Percentiles rank a stretch among this genome's conserved stretches.
Evolutionary conservation across 2,888 invertebrate genomes (phyloP).

Genomic region (Lasioglossum vierecki): DNA sequence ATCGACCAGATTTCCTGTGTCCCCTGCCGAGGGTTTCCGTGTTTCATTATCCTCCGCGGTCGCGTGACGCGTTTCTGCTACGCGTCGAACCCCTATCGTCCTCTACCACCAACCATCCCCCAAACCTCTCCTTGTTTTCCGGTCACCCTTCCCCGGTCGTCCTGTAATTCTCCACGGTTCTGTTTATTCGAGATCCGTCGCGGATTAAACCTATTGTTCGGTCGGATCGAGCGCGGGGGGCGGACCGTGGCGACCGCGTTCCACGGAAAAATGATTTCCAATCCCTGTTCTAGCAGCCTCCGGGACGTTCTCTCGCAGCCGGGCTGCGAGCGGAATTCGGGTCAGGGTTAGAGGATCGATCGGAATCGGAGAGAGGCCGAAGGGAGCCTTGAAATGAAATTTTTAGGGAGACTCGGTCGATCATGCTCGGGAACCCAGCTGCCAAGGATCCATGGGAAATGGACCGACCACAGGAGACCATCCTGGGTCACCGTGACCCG

Average conservation of each 20-base stretch:
- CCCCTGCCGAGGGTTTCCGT: slow-evolving; percentile 4
- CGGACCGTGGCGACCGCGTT: neutral
- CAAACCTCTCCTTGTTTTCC: neutral
- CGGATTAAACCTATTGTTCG: slow-evolving; percentile 61
- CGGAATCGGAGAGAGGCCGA: slow-evolving; percentile 1
- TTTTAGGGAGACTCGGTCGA: slow-evolving; percentile 8
- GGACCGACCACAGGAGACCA: slow-evolving; percentile 5
- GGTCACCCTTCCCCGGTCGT: neutral
- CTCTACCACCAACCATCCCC: neutral
- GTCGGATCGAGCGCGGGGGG: slow-evolving; percentile 19
- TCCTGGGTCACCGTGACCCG: slow-evolving; percentile 1
- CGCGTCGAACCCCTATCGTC: slow-evolving; percentile 27
- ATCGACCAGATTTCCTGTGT: slow-evolving; percentile 28
- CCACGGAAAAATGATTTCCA: slow-evolving; percentile 16
- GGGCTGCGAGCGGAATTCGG: slow-evolving; percentile 1
- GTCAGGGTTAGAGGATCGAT: slow-evolving; percentile 8
- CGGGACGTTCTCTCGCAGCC: neutral
- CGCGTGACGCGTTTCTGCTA: slow-evolving; percentile 32
- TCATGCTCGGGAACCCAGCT: neutral
- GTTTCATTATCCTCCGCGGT: slow-evolving; percentile 50
- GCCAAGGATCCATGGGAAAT: neutral
- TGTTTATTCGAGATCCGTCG: slow-evolving; percentile 56
- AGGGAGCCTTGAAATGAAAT: neutral
- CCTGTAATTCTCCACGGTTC: slow-evolving; percentile 47
- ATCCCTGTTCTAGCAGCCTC: neutral